These are phyloP conservation scores for Ferrisia virgata DNA, from an alignment of 2,888 invertebrate genomes.

Conservation along the genomic window DNA sequence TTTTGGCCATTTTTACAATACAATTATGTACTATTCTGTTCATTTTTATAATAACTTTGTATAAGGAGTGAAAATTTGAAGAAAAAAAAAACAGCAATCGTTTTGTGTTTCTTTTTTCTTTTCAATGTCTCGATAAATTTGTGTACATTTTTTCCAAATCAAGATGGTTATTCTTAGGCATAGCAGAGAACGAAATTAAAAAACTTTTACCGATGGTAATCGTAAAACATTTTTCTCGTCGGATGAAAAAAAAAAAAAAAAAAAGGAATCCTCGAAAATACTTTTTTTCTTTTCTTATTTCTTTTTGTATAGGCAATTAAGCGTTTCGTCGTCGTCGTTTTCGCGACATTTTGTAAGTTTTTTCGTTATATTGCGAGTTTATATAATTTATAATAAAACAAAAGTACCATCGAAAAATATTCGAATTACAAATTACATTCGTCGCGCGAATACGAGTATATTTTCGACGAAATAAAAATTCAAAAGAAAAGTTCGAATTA, in stretches of 20 bases:
- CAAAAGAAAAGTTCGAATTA: constrained; percentile 25
- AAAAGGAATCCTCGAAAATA: not conserved
- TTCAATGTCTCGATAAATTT: not conserved
- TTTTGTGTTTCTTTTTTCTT: not conserved
- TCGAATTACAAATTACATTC: constrained; percentile 28
- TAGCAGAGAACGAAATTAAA: not conserved
- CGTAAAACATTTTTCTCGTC: not conserved
- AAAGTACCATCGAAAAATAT: constrained; percentile 23
- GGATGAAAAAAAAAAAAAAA: not conserved
- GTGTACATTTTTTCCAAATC: not conserved
- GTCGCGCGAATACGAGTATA: not conserved
- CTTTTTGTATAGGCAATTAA: constrained; percentile 7
- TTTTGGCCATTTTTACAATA: not conserved
- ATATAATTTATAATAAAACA: constrained; percentile 25
- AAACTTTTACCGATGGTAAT: not conserved
- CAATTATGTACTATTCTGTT: not conserved
- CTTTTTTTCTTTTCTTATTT: not conserved
- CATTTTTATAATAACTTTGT: not conserved
- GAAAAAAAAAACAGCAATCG: not conserved
- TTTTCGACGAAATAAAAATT: constrained; percentile 18
- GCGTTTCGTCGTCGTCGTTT: not conserved
- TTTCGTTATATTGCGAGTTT: not conserved
- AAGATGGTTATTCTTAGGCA: not conserved
- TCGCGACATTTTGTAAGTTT: not conserved
- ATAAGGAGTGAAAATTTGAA: not conserved